Evolutionary conservation across 2,888 invertebrate genomes (phyloP), one percentile per base, ranked within the genome.

Genomic region (Stictocephala bisonia): DNA sequence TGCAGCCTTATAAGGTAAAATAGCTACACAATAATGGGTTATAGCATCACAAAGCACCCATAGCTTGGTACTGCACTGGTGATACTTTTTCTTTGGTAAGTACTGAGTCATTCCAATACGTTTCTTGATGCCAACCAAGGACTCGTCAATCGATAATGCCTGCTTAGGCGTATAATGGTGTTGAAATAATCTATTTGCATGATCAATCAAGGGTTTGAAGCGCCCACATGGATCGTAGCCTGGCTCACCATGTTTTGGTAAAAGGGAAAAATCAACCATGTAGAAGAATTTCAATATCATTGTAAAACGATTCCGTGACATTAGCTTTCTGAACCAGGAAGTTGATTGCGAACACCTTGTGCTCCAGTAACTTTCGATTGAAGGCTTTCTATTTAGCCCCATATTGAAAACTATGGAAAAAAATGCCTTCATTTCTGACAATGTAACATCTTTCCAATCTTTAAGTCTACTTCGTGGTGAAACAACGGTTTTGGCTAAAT

Each of bases 211-310:
- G 26, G 53, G 26, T 53, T 53, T 24, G 26, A 53, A 22, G 53
- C 26, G 53, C 26, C 3, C 53, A 53, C 24, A 24, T 13, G 53
- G 53, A 53, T 53, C 53, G 26, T 53, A 53, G 53, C 53, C 53
- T 15, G 53, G 53, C 53, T 53, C 26, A n/a, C 53, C 53, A 53
- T 53, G 53, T 53, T 53, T 53, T 53, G 53, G 22, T 24, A 53
- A 53, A 53, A n/a, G 13, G 4, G 26, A n/a, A n/a, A n/a, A n/a
- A n/a, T n/a, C n/a, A 26, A 53, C 26, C 53, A 26, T 22, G 2
- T 53, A n/a, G 11, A 53, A 53, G 53, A 53, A 53, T 24, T 53
- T 53, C n/a, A 53, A 26, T 26, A 53, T 53, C 26, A 24, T 24
- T 24, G 53, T 26, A 13, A 53, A 53, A n/a, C 26, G 26, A 53